These are phyloP conservation scores for Ceriagrion tenellum DNA, from an alignment of 2,888 invertebrate genomes.

Conservation along the genomic window DNA sequence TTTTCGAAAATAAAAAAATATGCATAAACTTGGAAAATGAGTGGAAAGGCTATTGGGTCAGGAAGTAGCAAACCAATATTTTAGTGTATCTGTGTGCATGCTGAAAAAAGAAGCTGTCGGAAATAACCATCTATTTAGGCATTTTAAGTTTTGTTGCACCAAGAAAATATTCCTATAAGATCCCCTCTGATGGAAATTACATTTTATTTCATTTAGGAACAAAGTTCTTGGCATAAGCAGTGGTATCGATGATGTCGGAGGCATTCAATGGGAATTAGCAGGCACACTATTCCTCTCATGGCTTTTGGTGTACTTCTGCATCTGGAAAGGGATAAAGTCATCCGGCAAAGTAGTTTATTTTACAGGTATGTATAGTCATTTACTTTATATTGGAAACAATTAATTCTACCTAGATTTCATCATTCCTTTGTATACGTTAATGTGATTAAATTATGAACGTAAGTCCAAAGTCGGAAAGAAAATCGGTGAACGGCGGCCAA, in stretches of 20 bases:
- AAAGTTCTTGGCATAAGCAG: conserved; percentile 87
- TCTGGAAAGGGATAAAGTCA: conserved; percentile 93
- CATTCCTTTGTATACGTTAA: background rate
- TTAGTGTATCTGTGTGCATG: too few species aligned
- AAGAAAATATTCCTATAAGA: background rate
- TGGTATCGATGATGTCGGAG: conserved; percentile 87
- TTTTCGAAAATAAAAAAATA: too few species aligned
- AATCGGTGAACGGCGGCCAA: too few species aligned
- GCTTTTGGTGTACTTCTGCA: conserved; percentile 91
- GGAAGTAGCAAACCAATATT: too few species aligned
- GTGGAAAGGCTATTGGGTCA: too few species aligned
- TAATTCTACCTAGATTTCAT: background rate
- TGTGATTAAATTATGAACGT: too few species aligned
- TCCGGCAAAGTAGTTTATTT: conserved; percentile 92
- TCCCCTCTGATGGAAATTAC: background rate
- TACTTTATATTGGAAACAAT: background rate
- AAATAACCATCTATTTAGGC: too few species aligned
- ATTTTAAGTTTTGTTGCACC: too few species aligned
- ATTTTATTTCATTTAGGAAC: conserved; percentile 80
- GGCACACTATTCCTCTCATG: conserved; percentile 88
- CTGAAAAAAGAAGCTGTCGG: too few species aligned
- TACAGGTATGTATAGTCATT: conserved; percentile 75
- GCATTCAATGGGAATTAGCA: conserved; percentile 90
- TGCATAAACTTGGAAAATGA: too few species aligned
- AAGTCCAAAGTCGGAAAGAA: background rate